phyloP scores from a whole-genome alignment of 2,113 vertebrate genomes.

The Calidris pygmaea region DNA sequence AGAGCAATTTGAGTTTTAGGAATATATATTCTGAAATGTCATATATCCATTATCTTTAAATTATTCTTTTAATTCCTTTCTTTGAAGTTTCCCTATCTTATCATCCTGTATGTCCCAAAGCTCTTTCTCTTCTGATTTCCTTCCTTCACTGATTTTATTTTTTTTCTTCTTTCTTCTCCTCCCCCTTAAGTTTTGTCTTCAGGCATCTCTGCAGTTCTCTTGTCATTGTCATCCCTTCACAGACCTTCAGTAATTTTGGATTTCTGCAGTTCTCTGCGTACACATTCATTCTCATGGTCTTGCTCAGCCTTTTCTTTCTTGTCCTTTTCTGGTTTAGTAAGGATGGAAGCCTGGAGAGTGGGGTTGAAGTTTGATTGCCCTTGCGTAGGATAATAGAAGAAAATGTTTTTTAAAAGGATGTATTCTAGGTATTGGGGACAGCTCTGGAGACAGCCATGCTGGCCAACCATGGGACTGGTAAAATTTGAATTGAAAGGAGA shows the following conservation, averaged over 20 bases:
- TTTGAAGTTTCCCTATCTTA: constrained; percentile 32
- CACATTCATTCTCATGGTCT: not conserved
- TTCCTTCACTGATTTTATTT: not conserved
- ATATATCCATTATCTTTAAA: not conserved
- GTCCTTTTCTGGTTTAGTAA: not conserved
- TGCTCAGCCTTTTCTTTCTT: not conserved
- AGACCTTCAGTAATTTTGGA: not conserved
- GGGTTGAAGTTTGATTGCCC: not conserved
- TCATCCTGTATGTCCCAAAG: not conserved
- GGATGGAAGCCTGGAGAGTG: not conserved
- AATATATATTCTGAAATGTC: not conserved
- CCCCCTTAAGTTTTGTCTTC: not conserved
- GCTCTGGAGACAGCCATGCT: not conserved
- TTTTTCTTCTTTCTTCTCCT: too few species aligned
- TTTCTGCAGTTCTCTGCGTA: not conserved
- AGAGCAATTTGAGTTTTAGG: not conserved
- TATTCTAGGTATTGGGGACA: not conserved
- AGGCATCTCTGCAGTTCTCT: not conserved
- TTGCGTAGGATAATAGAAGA: not conserved
- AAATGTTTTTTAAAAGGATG: not conserved
- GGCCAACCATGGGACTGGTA: not conserved
- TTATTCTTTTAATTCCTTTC: constrained; percentile 21
- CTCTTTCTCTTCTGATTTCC: not conserved
- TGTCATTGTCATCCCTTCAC: not conserved
- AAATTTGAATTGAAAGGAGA: not conserved